Conservation (phyloP, 1,140 invertebrate genomes). For the Steinernema feltiae region DNA sequence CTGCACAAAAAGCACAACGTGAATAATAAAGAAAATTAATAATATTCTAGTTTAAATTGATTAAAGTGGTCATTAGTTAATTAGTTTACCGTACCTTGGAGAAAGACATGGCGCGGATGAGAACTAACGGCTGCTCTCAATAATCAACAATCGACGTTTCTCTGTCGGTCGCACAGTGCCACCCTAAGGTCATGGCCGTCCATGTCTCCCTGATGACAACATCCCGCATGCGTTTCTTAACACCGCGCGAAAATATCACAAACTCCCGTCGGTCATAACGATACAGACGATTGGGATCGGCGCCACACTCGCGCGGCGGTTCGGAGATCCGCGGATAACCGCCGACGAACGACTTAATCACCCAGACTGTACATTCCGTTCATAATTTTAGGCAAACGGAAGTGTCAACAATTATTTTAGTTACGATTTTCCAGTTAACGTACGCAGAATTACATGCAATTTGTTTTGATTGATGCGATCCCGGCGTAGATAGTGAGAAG, state of each 20-base stretch:
- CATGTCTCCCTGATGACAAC: neutral
- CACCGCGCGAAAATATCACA: constrained; percentile 6
- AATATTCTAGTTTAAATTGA: neutral
- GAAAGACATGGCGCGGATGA: constrained; percentile 10
- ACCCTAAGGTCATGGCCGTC: constrained; percentile 11
- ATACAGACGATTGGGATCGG: neutral
- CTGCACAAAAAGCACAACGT: neutral
- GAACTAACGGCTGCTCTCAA: constrained; percentile 15
- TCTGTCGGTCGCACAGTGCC: constrained; percentile 1
- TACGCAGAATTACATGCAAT: no score
- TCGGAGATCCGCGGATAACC: neutral
- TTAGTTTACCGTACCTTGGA: constrained; percentile 9
- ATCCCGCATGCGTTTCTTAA: constrained; percentile 7
- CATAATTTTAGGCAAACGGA: neutral
- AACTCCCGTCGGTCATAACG: neutral
- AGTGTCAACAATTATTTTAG: no score
- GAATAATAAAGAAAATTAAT: neutral
- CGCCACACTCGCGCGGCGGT: neutral
- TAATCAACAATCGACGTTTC: constrained; percentile 8
- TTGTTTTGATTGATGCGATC: no score
- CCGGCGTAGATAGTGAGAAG: no score
- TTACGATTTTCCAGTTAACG: no score
- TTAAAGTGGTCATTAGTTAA: neutral
- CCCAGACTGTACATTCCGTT: neutral
- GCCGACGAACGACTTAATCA: neutral